These are phyloP conservation scores for Chromis chromis DNA, from an alignment of 2,797 vertebrate genomes.

Conservation along the genomic window DNA sequence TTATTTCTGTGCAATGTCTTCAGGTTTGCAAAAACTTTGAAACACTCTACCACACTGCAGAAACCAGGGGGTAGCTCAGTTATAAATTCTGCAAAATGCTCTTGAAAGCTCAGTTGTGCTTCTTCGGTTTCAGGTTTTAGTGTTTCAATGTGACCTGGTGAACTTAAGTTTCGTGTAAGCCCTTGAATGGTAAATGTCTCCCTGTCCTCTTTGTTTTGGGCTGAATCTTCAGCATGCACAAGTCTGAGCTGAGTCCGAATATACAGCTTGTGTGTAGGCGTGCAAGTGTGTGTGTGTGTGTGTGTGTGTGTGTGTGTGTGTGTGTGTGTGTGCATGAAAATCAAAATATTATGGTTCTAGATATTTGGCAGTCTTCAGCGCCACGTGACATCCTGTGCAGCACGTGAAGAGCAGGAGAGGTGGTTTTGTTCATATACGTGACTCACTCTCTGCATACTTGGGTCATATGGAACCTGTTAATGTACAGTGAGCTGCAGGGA, in stretches of 20 bases:
- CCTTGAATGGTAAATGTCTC: constrained; percentile 40
- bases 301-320: constrained; percentile 5
- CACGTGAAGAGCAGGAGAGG: constrained; percentile 60
- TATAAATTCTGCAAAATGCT: not conserved
- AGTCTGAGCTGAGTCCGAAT: constrained; percentile 15
- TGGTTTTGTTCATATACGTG: constrained; percentile 52
- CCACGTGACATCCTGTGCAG: constrained; percentile 68
- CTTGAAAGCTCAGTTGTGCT: not conserved
- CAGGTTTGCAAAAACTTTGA: constrained; percentile 9
- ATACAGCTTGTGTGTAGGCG: constrained; percentile 19
- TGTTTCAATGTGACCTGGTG: constrained; percentile 31
- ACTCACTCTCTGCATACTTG: constrained; percentile 36
- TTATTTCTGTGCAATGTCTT: not conserved
- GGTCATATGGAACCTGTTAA: constrained; percentile 72
- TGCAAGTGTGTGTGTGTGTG: constrained; percentile 10
- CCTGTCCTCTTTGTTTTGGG: constrained; percentile 51
- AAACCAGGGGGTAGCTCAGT: not conserved
- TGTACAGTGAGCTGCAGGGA: constrained; percentile 44
- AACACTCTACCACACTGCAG: not conserved
- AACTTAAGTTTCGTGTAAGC: constrained; percentile 46
- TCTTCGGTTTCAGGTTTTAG: constrained; percentile 13
- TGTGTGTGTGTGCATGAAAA: constrained; percentile 41
- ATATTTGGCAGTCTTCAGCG: constrained; percentile 51
- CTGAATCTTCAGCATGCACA: constrained; percentile 9
- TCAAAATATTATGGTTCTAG: constrained; percentile 73